A percentile compares a stretch with the other conserved stretches of the same genome.
These are phyloP conservation scores for Petrocephalus schoutedeni DNA, from an alignment of 2,797 vertebrate species.

Conservation along the genomic window DNA sequence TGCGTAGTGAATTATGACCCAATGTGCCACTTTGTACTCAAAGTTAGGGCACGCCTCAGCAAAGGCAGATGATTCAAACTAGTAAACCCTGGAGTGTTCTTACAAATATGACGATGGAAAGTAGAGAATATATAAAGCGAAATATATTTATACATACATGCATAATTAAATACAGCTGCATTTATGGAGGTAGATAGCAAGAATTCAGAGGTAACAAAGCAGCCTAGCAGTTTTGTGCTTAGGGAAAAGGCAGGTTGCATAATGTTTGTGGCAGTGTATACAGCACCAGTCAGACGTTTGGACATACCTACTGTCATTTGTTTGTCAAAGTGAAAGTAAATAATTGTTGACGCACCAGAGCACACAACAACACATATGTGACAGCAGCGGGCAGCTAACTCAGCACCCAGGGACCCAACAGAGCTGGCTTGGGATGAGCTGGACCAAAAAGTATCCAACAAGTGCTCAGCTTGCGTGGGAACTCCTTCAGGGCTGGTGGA, in stretches of 20 bases:
- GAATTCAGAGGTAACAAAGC: conserved; percentile 56
- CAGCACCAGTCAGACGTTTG: background rate
- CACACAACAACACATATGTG: no score
- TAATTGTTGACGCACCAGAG: no score
- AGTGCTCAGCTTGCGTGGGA: background rate
- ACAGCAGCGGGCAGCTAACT: no score
- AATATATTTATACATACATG: conserved; percentile 60
- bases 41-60: background rate
- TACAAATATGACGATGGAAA: conserved; percentile 40
- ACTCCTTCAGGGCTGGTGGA: background rate
- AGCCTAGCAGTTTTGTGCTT: conserved; percentile 52
- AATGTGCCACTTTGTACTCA: background rate
- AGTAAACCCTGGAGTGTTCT: conserved; percentile 25
- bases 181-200: conserved; percentile 64
- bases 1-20: background rate
- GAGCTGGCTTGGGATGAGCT: conserved; percentile 28
- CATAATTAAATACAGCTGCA: conserved; percentile 53
- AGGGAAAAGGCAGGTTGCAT: conserved; percentile 37
- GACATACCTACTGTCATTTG: background rate
- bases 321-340: background rate
- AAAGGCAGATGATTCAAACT: background rate
- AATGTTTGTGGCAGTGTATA: conserved; percentile 6
- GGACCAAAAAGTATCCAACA: conserved; percentile 30
- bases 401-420: conserved; percentile 22
- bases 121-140: conserved; percentile 64